These are phyloP conservation scores for Sus cebifrons DNA, from an alignment of 2,797 vertebrate species.

Conservation along the genomic window DNA sequence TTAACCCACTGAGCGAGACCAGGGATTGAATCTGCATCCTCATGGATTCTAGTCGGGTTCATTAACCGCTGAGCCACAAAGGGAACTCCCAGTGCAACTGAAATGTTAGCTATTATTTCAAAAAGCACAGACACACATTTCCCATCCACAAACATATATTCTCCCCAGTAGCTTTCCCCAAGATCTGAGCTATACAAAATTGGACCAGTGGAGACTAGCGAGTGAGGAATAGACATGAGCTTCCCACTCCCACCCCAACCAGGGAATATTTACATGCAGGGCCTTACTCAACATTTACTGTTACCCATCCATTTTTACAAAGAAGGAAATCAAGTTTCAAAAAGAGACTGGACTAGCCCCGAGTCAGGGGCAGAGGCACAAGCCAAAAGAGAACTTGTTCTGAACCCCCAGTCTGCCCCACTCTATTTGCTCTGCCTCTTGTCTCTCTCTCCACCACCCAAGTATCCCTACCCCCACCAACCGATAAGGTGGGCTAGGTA, in stretches of 20 bases:
- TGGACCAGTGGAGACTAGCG: neutral
- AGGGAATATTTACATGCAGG: neutral
- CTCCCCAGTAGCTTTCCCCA: neutral
- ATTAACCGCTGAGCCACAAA: too few relatives aligned
- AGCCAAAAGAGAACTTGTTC: neutral
- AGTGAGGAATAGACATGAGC: neutral
- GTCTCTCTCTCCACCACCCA: neutral
- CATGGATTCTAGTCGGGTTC: too few relatives aligned
- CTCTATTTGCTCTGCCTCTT: neutral
- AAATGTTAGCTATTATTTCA: neutral
- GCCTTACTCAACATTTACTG: neutral
- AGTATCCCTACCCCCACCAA: neutral
- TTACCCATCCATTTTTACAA: neutral
- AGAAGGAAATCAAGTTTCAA: neutral
- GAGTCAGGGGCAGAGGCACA: neutral
- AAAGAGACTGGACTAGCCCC: neutral
- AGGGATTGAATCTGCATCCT: too few relatives aligned
- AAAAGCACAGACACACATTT: neutral
- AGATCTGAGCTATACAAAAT: neutral
- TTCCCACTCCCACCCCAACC: neutral
- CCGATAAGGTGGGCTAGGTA: neutral
- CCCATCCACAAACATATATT: neutral
- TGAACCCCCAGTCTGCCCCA: neutral
- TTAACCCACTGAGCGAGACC: too few relatives aligned
- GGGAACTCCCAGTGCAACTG: neutral